Evolutionary conservation across 2,888 invertebrate species (phyloP), one percentile per base, ranked within the genome.

Genomic region (Archaeoteleia sp.): DNA sequence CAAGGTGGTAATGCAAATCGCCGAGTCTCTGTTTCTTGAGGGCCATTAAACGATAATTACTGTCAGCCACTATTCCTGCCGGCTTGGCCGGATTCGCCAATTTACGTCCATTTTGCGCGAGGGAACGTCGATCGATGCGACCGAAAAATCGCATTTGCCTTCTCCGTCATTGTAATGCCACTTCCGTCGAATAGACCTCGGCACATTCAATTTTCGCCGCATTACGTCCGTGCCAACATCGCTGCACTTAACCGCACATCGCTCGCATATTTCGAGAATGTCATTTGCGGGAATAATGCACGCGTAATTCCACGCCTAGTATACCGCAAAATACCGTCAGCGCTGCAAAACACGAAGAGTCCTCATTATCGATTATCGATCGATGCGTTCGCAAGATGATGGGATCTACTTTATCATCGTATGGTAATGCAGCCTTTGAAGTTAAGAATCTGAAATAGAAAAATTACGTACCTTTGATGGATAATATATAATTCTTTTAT

Each of bases 1-100:
- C 53, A 66, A 58, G 58, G 65, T 66, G 65, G 25, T 66, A 66
- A 66, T 66, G 65, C 65, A 58, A 66, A 66, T 66, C 58, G 58
- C 39, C 65, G 30, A 46, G 65, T 66, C 65, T 66, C 65, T 66
- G 65, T 66, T 66, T 58, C 65, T 66, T 58, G 42, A 66, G 58
- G 27, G 58, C 65, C 58, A 58, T 66, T 66, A 65, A 65, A 58
- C 40, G 51, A 65, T 65, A 65, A 65, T 65, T 65, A 58, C 57
- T 65, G 57, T 65, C 65, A 65, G 65, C 57, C 65, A 65, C 65
- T 65, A 55, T 65, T 58, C 40, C 49, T 45, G 20, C 51, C 34
- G 57, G 46, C 46, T 57, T 27, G 45, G 51, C 39, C 40, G 53
- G 51, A 58, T 65, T 65, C 57, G 57, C 57, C 62, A 63, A 63